Evolutionary conservation across 1,140 invertebrate species (phyloP), one percentile per base, ranked within the genome.

Genomic region (Coelopa frigida): DNA sequence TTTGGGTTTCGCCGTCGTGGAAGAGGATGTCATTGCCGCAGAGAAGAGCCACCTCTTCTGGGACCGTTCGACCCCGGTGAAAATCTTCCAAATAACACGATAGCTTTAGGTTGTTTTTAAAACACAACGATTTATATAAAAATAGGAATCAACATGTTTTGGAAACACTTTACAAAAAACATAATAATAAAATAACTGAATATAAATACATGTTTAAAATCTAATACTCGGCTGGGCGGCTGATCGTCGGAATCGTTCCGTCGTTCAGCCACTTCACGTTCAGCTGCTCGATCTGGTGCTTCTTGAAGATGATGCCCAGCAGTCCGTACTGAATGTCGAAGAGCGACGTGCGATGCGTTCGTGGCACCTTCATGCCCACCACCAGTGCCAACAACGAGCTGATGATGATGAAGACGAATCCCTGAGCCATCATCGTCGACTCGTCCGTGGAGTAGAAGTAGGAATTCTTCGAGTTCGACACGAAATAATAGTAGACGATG

Each of bases 281-380:
- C 1, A 67, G 43, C 52, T 67, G 60, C 29, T 67, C 63, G 35
- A 67, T 67, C 45, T 67, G 63, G 44, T 67, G 63, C 42, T 67
- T 64, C 48, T 55, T 57, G 21, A 67, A 67, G 29, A 67, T 67
- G 36, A 67, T 64, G 41, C 63, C 63, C 36, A 64, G 53, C 6
- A 64, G 51, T 31, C 54, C 57, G 36, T 67, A 61, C 49, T 67
- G 63, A 40, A 67, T 62, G 15, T 67, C 63, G 20, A 64, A 48
- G 10, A 67, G 32, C 4, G 54, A 49, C 35, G 44, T 53, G 15
- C 48, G 41, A 44, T 67, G 50, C 7, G 63, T 67, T 4, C 63
- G 51, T 2, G 63, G 63, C 11, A 67, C 54, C 42, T 67, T 63
- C 54, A 67, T 61, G 41, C 58, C 60, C 11, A 67, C 63, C 11